Conservation (phyloP, 2,113 vertebrate genomes). For the Pan paniscus region DNA sequence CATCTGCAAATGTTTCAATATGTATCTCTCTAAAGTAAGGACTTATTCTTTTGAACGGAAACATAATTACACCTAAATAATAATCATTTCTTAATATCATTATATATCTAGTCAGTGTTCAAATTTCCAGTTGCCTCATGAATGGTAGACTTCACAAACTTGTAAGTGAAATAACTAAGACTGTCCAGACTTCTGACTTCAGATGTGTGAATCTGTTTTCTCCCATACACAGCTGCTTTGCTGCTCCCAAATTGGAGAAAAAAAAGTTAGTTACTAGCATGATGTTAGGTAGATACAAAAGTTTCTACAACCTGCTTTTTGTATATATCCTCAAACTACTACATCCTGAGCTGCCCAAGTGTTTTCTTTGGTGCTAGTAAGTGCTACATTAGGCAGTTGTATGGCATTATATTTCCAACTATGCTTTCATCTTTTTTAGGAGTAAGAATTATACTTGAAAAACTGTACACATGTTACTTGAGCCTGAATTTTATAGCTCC, state of each 20-base stretch:
- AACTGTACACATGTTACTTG: neutral
- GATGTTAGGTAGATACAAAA: neutral
- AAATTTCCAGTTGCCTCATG: neutral
- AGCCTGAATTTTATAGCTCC: neutral
- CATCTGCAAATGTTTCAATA: neutral
- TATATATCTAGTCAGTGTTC: neutral
- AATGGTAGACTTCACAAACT: neutral
- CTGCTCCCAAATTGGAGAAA: neutral
- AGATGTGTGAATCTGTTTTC: neutral
- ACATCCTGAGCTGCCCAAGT: neutral
- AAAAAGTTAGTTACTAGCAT: neutral
- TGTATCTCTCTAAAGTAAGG: neutral
- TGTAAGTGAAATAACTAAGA: neutral
- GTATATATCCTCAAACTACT: neutral
- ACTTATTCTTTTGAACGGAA: neutral
- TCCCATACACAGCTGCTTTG: neutral
- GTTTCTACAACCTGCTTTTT: neutral
- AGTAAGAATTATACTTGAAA: conserved; percentile 38
- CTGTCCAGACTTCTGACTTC: neutral
- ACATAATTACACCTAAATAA: neutral
- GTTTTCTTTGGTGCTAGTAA: neutral
- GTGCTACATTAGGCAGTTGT: neutral
- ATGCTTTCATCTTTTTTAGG: conserved; percentile 3
- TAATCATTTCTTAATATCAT: neutral
- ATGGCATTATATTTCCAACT: neutral